Evolutionary conservation across 2,113 vertebrate species (phyloP), one percentile per base, ranked within the genome.

Genomic region (Falco punctatus): DNA sequence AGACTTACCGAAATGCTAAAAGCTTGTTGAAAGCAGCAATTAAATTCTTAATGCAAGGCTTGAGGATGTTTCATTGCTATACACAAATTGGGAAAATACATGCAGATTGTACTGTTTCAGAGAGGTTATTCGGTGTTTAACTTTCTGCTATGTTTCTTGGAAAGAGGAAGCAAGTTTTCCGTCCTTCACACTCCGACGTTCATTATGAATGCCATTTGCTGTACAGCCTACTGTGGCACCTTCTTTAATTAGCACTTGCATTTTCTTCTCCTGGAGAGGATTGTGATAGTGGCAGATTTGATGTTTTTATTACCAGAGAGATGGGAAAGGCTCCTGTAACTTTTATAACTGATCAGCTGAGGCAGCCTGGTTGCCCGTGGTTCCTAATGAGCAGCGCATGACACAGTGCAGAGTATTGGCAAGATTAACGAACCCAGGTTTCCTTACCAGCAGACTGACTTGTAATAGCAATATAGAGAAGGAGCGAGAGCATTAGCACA

Each of bases 211-310:
- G 88, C 51, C 0, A 0, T 82, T 72, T 80, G 75, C 87, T 74
- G 38, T 51, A 77, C 81, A 72, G 52, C 84, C 78, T 61, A 49
- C 85, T 5, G 5, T 77, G 90, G 71, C 94, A 94, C 66, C 66
- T 86, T 52, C 28, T 48, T 85, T 94, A 96, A 96, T 97, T 96
- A 88, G 90, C 59, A 67, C 81, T 90, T 78, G 46, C 51, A 86
- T 86, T 96, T 90, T 89, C 81, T 81, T 88, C 62, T 84, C 42
- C 73, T 40, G 32, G 44, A 82, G 85, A 59, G 69, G 84, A 79
- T 59, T 72, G 86, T 74, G 35, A 19, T 54, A 38, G 75, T 73
- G 55, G 90, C 88, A 96, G 95, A 92, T 82, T 90, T 86, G 9
- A 7, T 62, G 90, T 88, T 90, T 95, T 92, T 73, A 82, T 54